Conservation (phyloP, 2,113 vertebrate genomes). For the Chrysemys picta region DNA sequence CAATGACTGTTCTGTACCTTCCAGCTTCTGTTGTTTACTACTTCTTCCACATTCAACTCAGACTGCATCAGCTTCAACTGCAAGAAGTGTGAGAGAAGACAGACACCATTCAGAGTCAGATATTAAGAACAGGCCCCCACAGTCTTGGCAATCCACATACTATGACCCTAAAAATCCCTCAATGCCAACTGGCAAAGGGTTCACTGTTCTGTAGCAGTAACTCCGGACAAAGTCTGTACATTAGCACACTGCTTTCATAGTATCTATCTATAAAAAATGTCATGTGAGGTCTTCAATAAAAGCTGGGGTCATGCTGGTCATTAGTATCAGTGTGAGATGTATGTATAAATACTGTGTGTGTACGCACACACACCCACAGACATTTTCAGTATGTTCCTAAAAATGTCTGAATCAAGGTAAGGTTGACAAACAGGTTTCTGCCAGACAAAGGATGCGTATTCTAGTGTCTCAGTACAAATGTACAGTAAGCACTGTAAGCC, state of each 20-base stretch:
- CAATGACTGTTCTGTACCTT: constrained; percentile 84
- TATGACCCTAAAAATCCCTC: background rate
- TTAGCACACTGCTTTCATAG: background rate
- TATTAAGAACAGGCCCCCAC: background rate
- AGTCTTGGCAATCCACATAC: background rate
- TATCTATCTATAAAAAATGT: background rate
- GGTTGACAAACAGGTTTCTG: no score
- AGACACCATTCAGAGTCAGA: constrained; percentile 21
- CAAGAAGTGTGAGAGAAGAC: constrained; percentile 45
- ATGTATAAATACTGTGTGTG: background rate
- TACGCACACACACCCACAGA: background rate
- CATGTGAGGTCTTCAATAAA: background rate
- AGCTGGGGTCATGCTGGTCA: background rate
- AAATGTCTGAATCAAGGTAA: no score
- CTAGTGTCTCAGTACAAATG: no score
- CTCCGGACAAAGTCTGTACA: background rate
- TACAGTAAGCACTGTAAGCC: no score
- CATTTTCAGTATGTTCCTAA: background rate
- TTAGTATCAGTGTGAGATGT: background rate
- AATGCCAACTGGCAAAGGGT: background rate
- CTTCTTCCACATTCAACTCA: constrained; percentile 98
- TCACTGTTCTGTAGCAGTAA: background rate
- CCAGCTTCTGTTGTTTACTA: constrained; percentile 97
- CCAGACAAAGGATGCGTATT: no score
- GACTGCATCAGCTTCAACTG: constrained; percentile 98